Conservation (phyloP, 1,140 invertebrate genomes). For the Neodiprion pinetum region DNA sequence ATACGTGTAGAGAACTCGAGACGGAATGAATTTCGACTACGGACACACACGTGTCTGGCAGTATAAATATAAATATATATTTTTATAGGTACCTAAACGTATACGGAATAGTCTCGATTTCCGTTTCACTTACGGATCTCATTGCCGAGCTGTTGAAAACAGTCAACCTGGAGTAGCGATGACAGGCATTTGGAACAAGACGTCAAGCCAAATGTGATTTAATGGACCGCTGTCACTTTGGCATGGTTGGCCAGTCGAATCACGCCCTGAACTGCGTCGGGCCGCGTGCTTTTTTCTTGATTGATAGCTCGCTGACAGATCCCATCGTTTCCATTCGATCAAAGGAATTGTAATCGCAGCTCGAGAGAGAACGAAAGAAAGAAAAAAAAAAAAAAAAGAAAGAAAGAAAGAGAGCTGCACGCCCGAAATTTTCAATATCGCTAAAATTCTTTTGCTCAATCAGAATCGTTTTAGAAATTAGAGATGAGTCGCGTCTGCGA, state of each 20-base stretch:
- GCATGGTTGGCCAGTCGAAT: constrained; percentile 2
- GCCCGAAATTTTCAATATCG: too few relatives aligned
- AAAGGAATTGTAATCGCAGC: too few relatives aligned
- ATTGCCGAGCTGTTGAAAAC: neutral
- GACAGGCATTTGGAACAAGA: constrained; percentile 2
- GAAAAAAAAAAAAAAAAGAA: constrained; percentile 8
- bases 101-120: neutral
- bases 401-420: constrained; percentile 24
- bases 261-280: neutral
- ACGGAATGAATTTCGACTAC: too few relatives aligned
- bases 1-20: too few relatives aligned
- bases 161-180: neutral
- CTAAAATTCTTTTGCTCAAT: too few relatives aligned
- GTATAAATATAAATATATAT: too few relatives aligned
- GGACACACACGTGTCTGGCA: too few relatives aligned
- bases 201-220: constrained; percentile 1
- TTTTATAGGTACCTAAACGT: too few relatives aligned
- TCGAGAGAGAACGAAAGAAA: constrained; percentile 9
- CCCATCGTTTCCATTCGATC: neutral
- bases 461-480: too few relatives aligned
- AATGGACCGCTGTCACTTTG: constrained; percentile 6
- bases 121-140: neutral
- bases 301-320: neutral
- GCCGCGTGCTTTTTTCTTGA: neutral
- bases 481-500: too few relatives aligned